These are phyloP conservation scores for Drosophila mimica DNA, from an alignment of 2,888 invertebrate species.

Conservation along the genomic window DNA sequence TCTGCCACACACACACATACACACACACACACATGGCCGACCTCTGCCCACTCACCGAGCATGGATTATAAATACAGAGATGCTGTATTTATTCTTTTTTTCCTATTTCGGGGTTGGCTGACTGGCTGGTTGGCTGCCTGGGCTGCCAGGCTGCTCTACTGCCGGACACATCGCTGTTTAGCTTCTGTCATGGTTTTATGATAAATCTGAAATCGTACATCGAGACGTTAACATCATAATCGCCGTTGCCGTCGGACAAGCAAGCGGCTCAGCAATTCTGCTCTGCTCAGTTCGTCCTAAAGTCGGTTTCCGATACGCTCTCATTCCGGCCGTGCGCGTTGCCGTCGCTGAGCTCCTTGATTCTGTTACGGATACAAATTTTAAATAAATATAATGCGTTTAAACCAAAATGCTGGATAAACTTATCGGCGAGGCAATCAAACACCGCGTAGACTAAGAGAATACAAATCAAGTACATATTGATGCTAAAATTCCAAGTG, in stretches of 20 bases:
- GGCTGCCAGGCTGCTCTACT: slow-evolving; percentile 52
- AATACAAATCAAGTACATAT: not conserved
- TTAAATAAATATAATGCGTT: slow-evolving; percentile 15
- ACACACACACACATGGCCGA: slow-evolving; percentile 29
- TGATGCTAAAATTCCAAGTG: slow-evolving; percentile 15
- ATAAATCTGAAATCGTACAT: slow-evolving; percentile 84
- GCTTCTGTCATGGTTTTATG: slow-evolving; percentile 83
- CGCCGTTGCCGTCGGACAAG: slow-evolving; percentile 57
- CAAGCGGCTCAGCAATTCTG: slow-evolving; percentile 17
- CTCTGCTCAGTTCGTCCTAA: slow-evolving; percentile 37
- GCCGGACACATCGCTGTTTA: slow-evolving; percentile 76
- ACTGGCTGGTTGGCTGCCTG: slow-evolving; percentile 59
- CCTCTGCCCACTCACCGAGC: slow-evolving; percentile 78
- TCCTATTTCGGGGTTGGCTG: slow-evolving; percentile 78
- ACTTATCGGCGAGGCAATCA: not conserved
- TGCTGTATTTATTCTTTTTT: slow-evolving; percentile 25
- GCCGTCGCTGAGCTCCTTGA: slow-evolving; percentile 35
- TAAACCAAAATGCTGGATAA: slow-evolving; percentile 19
- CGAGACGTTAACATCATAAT: slow-evolving; percentile 83
- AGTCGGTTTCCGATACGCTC: slow-evolving; percentile 10
- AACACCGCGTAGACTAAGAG: not conserved
- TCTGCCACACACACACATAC: slow-evolving; percentile 49
- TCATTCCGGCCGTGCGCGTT: slow-evolving; percentile 36
- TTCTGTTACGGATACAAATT: slow-evolving; percentile 12
- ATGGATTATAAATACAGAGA: slow-evolving; percentile 73